phyloP scores from a whole-genome alignment of 2,797 vertebrate genomes.

The Pitangus sulphuratus region DNA sequence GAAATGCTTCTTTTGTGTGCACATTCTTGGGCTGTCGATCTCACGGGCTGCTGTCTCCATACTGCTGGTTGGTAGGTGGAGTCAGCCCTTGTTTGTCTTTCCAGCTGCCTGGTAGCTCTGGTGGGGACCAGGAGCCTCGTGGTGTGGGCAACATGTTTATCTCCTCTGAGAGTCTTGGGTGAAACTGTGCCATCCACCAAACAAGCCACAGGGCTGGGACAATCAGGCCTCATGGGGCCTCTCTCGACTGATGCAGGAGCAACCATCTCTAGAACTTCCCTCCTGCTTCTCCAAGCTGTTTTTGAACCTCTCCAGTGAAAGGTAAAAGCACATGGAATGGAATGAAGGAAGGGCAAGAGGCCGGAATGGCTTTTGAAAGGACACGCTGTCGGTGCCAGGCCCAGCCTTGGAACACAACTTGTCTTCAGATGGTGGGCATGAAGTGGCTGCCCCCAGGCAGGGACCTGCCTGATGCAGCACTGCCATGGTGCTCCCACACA shows the following conservation, averaged over 20 bases:
- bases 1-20: slow-evolving; percentile 62
- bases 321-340: not conserved
- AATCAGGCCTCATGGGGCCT: accelerated
- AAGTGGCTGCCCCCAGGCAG: not conserved
- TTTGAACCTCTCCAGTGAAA: not conserved
- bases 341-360: not conserved
- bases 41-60: slow-evolving; percentile 51
- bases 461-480: not conserved
- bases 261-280: not conserved
- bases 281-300: not conserved
- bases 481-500: not conserved
- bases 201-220: not conserved
- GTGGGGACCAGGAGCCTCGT: not conserved
- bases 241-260: not conserved
- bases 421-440: not conserved
- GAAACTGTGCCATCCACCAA: not conserved
- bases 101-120: not conserved
- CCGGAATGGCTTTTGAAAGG: not conserved
- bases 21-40: slow-evolving; percentile 51
- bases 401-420: not conserved
- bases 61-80: slow-evolving; percentile 56
- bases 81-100: slow-evolving; percentile 52
- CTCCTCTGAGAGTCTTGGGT: not conserved
- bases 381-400: not conserved
- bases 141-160: accelerated